A percentile compares a stretch with the other conserved stretches of the same genome.
Conservation (phyloP, 1,140 invertebrate genomes). For the Sminthurinus signatus region DNA sequence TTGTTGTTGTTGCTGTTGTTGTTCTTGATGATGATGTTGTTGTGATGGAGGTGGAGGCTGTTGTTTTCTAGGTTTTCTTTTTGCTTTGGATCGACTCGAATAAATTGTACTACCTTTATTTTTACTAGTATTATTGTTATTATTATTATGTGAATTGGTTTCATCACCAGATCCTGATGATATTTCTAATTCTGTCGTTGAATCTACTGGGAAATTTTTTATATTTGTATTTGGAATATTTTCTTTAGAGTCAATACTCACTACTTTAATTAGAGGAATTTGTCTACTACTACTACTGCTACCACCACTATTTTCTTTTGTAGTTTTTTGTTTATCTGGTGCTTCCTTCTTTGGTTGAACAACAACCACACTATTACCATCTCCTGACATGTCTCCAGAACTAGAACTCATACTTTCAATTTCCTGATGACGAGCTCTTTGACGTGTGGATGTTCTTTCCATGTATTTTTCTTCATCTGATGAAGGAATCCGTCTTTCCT, state of each 20-base stretch:
- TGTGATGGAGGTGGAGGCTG: too few species aligned
- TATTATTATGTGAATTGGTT: too few species aligned
- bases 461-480: conserved; percentile 4
- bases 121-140: too few species aligned
- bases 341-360: not conserved
- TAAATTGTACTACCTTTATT: too few species aligned
- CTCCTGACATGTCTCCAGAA: not conserved
- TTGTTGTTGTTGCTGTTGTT: too few species aligned
- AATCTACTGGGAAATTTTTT: not conserved
- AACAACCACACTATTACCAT: not conserved
- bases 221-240: too few species aligned
- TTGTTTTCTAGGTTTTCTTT: too few species aligned
- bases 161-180: not conserved
- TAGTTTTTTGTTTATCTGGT: not conserved
- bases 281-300: too few species aligned
- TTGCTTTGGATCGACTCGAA: too few species aligned
- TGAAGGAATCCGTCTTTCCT: conserved; percentile 6
- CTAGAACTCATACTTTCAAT: not conserved
- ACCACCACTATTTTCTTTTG: not conserved
- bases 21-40: too few species aligned
- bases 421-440: not conserved
- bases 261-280: too few species aligned
- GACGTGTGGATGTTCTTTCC: not conserved
- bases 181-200: not conserved
- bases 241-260: too few species aligned